Base-by-base conservation (phyloP, 2,888 invertebrate genomes). In the Abrostola triplasia region DNA sequence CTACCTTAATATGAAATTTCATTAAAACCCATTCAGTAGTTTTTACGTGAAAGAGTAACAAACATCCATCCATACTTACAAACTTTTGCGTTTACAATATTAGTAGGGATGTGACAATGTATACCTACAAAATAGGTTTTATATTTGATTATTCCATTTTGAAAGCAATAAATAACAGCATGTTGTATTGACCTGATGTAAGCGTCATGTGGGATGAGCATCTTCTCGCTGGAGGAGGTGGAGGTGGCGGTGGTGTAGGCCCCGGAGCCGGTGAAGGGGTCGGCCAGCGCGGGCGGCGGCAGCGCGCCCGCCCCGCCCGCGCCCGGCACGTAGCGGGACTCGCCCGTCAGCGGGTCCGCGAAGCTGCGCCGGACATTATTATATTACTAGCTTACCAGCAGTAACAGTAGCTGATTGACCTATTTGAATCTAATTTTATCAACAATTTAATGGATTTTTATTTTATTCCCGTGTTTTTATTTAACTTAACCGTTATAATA, bases 331-430 rank as follows among this genome's bases (percentile, higher is more conserved):
- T 97, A 97, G 24, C 97, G 95, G 0, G 93, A 95, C 70, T 92
- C 95, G 13, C 97, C 97, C 0, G 97, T 97, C 75, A 97, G 96
- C 0, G 97, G 97, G 91, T 97, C 97, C 53, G 90, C 92, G 77
- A 84, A 92, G 0, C 93, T 93, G 66, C 6, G 40, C 44, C 7
- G 12, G 5, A 5, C 9, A 24, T 6, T 10, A 49, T 40, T 40
- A 40, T 40, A n/a, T 44, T 44, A 12, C 11, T 6, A 1, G 10
- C 6, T 44, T 10, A 6, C 12, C 44, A 12, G n/a, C 4, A 24
- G 24, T 24, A 24, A 1, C 24, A 24, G 24, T 24, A 24, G 24
- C 24, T 2, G 24, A 24, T 24, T 24, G 1, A 24, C 24, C 24
- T 24, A 24, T 24, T 24, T 24, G 1, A 24, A 12, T 12, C 6